These are phyloP conservation scores for Pomatorhinus ruficollis DNA, from an alignment of 2,113 vertebrate genomes.

Conservation along the genomic window DNA sequence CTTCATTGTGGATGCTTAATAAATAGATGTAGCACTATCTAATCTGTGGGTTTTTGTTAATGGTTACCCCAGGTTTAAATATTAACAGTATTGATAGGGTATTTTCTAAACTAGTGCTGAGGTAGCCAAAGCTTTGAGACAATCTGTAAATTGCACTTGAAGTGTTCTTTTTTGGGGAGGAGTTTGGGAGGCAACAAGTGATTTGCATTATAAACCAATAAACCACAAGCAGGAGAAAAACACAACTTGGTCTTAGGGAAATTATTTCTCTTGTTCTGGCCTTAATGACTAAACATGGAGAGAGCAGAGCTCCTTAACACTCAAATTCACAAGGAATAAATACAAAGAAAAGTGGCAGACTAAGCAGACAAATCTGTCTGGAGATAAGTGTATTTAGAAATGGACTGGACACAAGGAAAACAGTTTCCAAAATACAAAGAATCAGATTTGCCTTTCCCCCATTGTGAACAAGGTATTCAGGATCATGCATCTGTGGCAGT, in stretches of 20 bases:
- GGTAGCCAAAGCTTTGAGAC: neutral
- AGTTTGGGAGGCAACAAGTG: neutral
- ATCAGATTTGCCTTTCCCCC: neutral
- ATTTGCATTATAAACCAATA: neutral
- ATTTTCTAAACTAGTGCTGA: neutral
- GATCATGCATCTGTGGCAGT: neutral
- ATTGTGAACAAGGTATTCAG: neutral
- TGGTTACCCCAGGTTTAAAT: conserved; percentile 24
- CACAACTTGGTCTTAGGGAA: neutral
- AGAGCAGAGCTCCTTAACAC: neutral
- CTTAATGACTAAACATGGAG: neutral
- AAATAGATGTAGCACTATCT: neutral
- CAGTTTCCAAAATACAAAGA: neutral
- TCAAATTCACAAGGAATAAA: neutral
- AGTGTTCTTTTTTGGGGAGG: neutral
- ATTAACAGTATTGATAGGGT: conserved; percentile 21
- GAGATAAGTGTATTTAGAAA: neutral
- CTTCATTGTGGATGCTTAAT: conserved; percentile 32
- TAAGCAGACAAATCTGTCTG: neutral
- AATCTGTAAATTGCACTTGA: neutral
- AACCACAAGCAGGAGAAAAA: neutral
- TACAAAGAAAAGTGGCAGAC: neutral
- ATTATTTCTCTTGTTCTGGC: neutral
- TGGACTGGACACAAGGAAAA: neutral
- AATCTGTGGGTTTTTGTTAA: conserved; percentile 18